Base-by-base conservation (phyloP, 2,113 vertebrate genomes). In the Pygoscelis antarcticus region DNA sequence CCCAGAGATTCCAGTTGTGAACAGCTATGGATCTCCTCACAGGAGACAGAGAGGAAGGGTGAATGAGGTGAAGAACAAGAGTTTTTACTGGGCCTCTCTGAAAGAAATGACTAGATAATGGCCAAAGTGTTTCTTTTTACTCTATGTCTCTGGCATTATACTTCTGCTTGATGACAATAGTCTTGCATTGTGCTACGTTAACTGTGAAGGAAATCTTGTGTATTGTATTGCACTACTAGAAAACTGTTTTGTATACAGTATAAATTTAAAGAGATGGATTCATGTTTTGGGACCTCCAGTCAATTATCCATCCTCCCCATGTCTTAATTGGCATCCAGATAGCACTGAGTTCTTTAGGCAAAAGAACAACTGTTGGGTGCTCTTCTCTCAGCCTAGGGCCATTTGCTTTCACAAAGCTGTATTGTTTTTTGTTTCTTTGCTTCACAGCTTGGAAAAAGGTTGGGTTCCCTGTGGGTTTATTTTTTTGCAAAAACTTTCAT, bases 401-500 rank as follows among this genome's bases (percentile, higher is more conserved):
- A 57, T 66, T 94, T 92, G 36, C 76, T 94, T 65, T 72, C 80
- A 62, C 9, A 8, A 71, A 40, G 30, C 55, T 82, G 36, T 77
- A 84, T 71, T 69, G 38, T 4, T 55, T 80, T 91, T 91, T 62
- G 3, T 55, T 90, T 70, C 64, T 89, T 90, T 78, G n/a, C 79
- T 87, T 95, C 89, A 88, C 64, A 96, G 76, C 79, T 89, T 93
- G 62, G 80, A 89, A 95, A 80, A 87, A 92, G 40, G 12, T 82
- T 60, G 61, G 11, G 18, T 82, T 96, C 88, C 91, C 80, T 74
- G 42, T 83, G 71, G 86, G 27, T 68, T 93, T 92, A 68, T 89
- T 93, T 76, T 86, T 91, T 96, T 93, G 81, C 52, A 96, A 88
- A 91, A 81, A 69, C 90, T 91, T 97, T 89, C 47, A 47, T 91